These are phyloP conservation scores for Morone chrysops DNA, from an alignment of 2,113 vertebrate species.

Conservation along the genomic window DNA sequence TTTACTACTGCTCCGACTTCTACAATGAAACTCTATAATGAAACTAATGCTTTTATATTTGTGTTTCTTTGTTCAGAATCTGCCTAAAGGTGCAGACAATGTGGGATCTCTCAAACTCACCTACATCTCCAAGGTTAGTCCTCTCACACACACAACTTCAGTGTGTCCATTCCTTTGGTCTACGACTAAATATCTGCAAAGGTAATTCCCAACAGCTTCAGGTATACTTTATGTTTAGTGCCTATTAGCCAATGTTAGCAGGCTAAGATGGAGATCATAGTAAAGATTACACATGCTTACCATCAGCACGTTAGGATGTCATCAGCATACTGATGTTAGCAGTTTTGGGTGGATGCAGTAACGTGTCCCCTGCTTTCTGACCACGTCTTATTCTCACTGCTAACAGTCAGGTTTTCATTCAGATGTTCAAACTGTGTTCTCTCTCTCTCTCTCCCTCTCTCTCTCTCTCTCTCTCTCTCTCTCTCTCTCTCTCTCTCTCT, in stretches of 20 bases:
- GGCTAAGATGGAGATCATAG: neutral
- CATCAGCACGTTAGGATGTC: no score
- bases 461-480: no score
- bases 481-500: neutral
- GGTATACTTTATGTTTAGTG: no score
- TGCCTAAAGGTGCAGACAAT: constrained; percentile 90
- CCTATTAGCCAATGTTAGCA: neutral
- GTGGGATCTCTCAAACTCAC: constrained; percentile 95
- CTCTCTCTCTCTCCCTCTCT: no score
- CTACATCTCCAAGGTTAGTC: constrained; percentile 95
- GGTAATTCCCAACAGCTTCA: no score
- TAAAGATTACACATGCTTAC: no score
- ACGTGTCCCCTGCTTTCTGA: no score
- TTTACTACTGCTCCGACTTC: neutral
- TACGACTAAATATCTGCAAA: neutral
- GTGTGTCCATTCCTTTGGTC: neutral
- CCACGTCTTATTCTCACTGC: no score
- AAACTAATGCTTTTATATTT: neutral
- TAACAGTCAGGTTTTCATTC: no score
- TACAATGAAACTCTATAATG: neutral
- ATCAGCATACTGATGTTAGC: no score
- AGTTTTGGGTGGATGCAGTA: no score
- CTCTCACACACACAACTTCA: neutral
- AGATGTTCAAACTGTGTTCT: no score
- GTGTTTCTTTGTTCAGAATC: constrained; percentile 86